Conservation (phyloP, 2,797 vertebrate species). For the Euphonia xanthogaster region DNA sequence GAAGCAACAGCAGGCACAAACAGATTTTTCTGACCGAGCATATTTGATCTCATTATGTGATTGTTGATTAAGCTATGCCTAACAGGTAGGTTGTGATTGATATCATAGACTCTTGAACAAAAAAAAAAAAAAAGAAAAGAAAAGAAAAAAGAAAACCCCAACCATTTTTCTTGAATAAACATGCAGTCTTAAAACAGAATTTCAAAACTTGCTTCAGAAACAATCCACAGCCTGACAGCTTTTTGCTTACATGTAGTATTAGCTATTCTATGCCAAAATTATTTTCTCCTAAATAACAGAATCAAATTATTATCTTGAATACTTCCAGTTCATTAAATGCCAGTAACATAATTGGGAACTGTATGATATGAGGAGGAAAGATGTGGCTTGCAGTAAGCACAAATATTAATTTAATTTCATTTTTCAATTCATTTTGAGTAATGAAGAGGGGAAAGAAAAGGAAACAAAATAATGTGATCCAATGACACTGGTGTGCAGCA, state of each 20-base stretch:
- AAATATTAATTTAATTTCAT: not conserved
- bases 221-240: not conserved
- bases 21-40: not conserved
- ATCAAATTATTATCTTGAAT: not conserved
- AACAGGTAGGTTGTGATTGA: not conserved
- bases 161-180: not conserved
- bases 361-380: not conserved
- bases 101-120: not conserved
- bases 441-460: not conserved
- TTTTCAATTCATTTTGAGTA: not conserved
- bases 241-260: not conserved
- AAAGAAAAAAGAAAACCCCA: not conserved
- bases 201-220: not conserved
- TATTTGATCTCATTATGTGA: not conserved
- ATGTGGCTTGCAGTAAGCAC: not conserved
- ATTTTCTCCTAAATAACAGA: conserved; percentile 35
- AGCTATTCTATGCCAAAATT: conserved; percentile 1
- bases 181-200: not conserved
- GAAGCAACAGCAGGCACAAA: not conserved
- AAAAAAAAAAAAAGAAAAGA: too few relatives aligned
- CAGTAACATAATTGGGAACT: conserved; percentile 26
- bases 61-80: not conserved
- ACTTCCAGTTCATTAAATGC: not conserved
- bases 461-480: not conserved
- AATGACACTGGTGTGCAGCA: not conserved